These are phyloP conservation scores for Oligia strigilis DNA, from an alignment of 2,888 invertebrate genomes.

Conservation along the genomic window DNA sequence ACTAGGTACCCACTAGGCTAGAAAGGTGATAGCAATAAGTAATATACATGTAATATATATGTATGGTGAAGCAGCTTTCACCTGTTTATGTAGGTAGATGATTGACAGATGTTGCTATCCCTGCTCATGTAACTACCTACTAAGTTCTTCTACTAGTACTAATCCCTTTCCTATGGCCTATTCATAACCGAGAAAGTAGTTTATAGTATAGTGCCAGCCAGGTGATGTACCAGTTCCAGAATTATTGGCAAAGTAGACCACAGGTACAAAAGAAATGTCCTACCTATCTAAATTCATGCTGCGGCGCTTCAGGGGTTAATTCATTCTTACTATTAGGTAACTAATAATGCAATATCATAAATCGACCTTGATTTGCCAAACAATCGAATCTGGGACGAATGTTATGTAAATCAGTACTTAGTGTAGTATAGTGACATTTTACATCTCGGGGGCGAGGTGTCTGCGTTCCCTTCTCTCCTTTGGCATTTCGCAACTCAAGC, in stretches of 20 bases:
- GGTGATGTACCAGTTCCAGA: not conserved
- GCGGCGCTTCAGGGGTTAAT: constrained; percentile 68
- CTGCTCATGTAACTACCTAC: not conserved
- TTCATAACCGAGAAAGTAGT: not conserved
- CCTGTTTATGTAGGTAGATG: constrained; percentile 18
- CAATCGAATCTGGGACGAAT: constrained; percentile 82
- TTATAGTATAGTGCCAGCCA: not conserved
- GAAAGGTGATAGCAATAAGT: constrained; percentile 17
- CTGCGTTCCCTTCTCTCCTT: constrained; percentile 78
- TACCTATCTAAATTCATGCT: constrained; percentile 69
- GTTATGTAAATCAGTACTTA: constrained; percentile 81
- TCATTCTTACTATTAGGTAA: constrained; percentile 65
- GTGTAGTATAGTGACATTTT: constrained; percentile 82
- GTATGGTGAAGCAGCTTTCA: constrained; percentile 25
- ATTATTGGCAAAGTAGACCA: not conserved
- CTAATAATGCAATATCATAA: constrained; percentile 64
- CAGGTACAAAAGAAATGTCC: constrained; percentile 24
- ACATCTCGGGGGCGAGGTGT: constrained; percentile 77
- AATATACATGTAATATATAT: too few relatives aligned
- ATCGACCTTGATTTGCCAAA: constrained; percentile 82
- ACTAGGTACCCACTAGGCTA: not conserved
- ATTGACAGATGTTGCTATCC: constrained; percentile 15
- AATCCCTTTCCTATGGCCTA: not conserved
- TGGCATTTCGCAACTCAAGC: constrained; percentile 77
- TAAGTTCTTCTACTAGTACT: not conserved